Evolutionary conservation across 2,888 invertebrate genomes (phyloP), one percentile per base, ranked within the genome.

Genomic region (Lamproptera curius): DNA sequence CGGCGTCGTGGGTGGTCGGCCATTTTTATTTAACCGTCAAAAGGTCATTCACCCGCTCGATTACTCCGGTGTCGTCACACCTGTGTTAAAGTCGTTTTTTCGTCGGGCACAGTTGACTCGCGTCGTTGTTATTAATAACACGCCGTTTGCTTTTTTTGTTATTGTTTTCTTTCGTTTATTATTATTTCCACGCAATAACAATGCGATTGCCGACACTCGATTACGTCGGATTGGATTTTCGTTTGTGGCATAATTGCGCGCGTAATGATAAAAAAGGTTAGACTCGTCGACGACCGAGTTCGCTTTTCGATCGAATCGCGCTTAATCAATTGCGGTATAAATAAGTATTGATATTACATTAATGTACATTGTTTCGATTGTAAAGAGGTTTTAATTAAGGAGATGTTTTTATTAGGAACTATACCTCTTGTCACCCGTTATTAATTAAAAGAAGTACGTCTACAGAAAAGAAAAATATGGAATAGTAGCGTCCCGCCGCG

Each of bases 1-100:
- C 40, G 28, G 35, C 81, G 55, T 63, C 76, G 81, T 85, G 85
- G 85, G 85, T 84, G 85, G 85, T 75, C 83, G 61, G 65, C 70
- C 74, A 75, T 76, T 73, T 76, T 77, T 75, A 71, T 75, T 66
- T 67, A 61, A 59, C 69, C 76, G 83, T 82, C 81, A 78, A 78
- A 79, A 77, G 85, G 74, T 81, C 81, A 67, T 73, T 76, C 68
- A 78, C 76, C 80, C 63, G 57, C 42, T 56, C 72, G 73, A 76
- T 76, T 75, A 74, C 58, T 55, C 47, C 54, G 41, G 53, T 58
- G 53, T 60, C 60, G 70, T 70, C 67, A 73, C 80, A 80, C 77
- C 75, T 78, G 73, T 70, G 59, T 64, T 52, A 61, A 54, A 56
- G 47, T 39, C 47, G n/a, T n/a, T 54, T 59, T 58, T 62, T 58